Base-by-base conservation (phyloP, 2,888 invertebrate species). In the Pristionchus fissidentatus region DNA sequence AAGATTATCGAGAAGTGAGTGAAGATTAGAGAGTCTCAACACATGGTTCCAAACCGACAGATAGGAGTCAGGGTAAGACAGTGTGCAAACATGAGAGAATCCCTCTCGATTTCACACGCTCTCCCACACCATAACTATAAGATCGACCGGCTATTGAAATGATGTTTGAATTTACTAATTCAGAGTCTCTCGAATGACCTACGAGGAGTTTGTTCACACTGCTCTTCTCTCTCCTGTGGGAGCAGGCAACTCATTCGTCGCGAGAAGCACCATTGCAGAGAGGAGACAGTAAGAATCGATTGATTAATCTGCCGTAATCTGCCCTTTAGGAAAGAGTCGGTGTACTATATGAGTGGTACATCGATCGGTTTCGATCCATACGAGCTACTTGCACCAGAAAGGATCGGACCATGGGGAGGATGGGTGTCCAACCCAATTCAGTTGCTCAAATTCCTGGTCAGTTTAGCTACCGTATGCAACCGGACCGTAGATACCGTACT, bases 391-490 rank as follows among this genome's bases (percentile, higher is more conserved):
- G 86, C 90, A 32, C 90, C 92, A 22, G 90, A 90, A 78, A 84
- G 92, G 77, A 92, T 91, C 41, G 92, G 92, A 0, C 91, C 92
- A 62, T 92, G 91, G 91, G 92, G 92, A 52, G 92, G 92, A 57
- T 92, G 92, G 92, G 91, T 92, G 46, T 91, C 92, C 4, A 91
- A 90, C 66, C 91, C 91, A 3, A 89, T 92, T 77, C 92, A 92
- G 82, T 84, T 92, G 77, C 84, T 91, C 10, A 87, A 89, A 86
- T 88, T 90, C 66, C 88, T 90, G 90, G 89, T 88, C 35, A n/a
- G 60, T 52, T 13, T 8, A 8, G 15, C 10, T 22, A 22, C n/a
- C n/a, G n/a, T n/a, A n/a, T n/a, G n/a, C n/a, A n/a, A n/a, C n/a
- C n/a, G n/a, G n/a, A n/a, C n/a, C n/a, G n/a, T n/a, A n/a, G n/a